Conservation (phyloP, 2,888 invertebrate genomes). For the Electrophaes corylata region DNA sequence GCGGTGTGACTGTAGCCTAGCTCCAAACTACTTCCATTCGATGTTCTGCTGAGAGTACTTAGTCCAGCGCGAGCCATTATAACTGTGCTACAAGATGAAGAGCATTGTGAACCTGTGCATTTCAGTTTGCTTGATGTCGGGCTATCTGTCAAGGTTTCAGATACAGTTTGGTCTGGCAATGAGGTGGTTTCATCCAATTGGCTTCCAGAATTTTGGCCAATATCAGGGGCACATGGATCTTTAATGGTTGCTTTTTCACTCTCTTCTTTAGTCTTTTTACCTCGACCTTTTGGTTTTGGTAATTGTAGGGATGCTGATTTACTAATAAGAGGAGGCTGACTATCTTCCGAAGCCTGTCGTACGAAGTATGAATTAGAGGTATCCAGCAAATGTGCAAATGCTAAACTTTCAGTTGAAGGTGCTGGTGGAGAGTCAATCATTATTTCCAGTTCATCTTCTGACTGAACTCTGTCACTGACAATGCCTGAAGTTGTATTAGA, state of each 20-base stretch:
- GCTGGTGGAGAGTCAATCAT: constrained; percentile 93
- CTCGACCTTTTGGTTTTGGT: constrained; percentile 62
- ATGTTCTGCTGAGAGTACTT: constrained; percentile 85
- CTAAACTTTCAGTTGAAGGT: constrained; percentile 93
- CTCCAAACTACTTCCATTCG: constrained; percentile 92
- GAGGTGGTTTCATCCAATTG: constrained; percentile 67
- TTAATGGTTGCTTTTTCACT: constrained; percentile 52
- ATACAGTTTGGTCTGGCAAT: constrained; percentile 70
- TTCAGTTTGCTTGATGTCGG: constrained; percentile 84
- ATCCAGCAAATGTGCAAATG: constrained; percentile 90
- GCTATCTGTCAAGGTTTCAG: constrained; percentile 82
- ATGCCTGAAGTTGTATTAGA: constrained; percentile 99
- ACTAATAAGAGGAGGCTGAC: constrained; percentile 56
- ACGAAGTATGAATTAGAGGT: constrained; percentile 80
- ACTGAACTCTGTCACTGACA: constrained; percentile 97
- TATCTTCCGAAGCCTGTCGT: constrained; percentile 62
- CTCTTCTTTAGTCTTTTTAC: constrained; percentile 65
- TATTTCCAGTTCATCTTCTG: constrained; percentile 96
- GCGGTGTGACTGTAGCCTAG: constrained; percentile 94
- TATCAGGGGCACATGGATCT: constrained; percentile 56
- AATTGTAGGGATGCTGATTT: constrained; percentile 72
- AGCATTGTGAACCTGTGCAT: constrained; percentile 92
- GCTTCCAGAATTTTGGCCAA: constrained; percentile 48
- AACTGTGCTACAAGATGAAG: constrained; percentile 94
- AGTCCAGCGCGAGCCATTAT: constrained; percentile 86